Percentiles rank a stretch among this genome's conserved stretches.
These are phyloP conservation scores for Steinernema hermaphroditum DNA, from an alignment of 2,888 invertebrate genomes.

Conservation along the genomic window DNA sequence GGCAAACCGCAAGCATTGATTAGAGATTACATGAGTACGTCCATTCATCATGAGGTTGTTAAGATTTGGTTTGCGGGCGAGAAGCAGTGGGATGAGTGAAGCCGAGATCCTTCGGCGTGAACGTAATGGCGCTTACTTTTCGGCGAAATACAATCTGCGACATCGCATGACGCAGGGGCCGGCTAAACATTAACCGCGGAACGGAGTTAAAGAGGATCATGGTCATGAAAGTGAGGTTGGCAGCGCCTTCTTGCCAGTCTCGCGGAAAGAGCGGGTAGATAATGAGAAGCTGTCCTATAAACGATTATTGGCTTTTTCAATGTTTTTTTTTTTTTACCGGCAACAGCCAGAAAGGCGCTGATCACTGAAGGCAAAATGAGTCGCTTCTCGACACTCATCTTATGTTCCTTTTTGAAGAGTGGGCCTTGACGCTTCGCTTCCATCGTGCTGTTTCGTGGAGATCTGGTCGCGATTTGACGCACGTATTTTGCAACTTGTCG, in stretches of 20 bases:
- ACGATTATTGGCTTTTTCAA: background rate
- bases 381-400: background rate
- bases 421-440: too few species aligned
- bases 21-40: too few species aligned
- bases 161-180: background rate
- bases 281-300: background rate
- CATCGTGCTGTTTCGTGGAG: too few species aligned
- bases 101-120: background rate
- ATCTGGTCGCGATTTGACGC: background rate
- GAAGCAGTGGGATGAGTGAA: background rate
- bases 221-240: background rate
- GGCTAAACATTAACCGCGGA: background rate
- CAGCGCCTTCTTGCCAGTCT: background rate
- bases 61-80: too few species aligned
- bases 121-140: background rate
- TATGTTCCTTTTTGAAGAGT: too few species aligned
- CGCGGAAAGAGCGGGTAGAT: background rate
- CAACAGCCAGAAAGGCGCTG: background rate
- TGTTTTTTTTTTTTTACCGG: background rate
- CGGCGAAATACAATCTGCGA: background rate
- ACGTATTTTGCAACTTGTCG: background rate
- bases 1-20: too few species aligned
- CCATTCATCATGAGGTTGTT: too few species aligned
- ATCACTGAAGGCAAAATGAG: background rate
- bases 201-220: constrained; percentile 3